These are phyloP conservation scores for Hydraecia micacea DNA, from an alignment of 2,888 invertebrate genomes.

Conservation along the genomic window DNA sequence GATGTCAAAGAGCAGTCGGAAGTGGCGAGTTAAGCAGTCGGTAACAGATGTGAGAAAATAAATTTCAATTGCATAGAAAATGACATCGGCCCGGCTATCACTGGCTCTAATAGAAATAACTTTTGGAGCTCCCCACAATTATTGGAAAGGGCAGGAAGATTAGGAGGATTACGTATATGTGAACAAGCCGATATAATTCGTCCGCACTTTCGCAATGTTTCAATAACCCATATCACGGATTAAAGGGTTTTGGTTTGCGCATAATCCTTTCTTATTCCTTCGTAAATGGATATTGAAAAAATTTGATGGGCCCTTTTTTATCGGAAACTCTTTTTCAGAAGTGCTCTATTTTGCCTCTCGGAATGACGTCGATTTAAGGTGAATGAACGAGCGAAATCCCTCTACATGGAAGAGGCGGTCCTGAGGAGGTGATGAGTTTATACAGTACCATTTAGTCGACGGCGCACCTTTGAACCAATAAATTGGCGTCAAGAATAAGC, in stretches of 20 bases:
- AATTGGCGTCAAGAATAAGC: conserved; percentile 82
- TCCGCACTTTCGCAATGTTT: conserved; percentile 80
- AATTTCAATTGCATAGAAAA: conserved; percentile 60
- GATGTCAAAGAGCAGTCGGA: conserved; percentile 54
- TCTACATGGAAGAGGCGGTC: conserved; percentile 89
- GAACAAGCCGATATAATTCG: conserved; percentile 77
- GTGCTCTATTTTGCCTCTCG: conserved; percentile 87
- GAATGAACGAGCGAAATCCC: conserved; percentile 89
- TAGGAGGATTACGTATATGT: conserved; percentile 71
- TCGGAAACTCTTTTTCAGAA: conserved; percentile 87
- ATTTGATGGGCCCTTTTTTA: conserved; percentile 86
- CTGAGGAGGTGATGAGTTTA: conserved; percentile 88
- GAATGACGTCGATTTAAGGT: conserved; percentile 89
- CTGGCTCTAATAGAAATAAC: conserved; percentile 64
- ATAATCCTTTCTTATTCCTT: conserved; percentile 87
- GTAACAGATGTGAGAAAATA: conserved; percentile 56
- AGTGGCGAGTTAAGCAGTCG: conserved; percentile 41
- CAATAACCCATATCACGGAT: conserved; percentile 85
- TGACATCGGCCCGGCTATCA: conserved; percentile 45
- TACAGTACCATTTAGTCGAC: conserved; percentile 86
- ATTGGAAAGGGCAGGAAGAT: conserved; percentile 69
- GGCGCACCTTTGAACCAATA: conserved; percentile 86
- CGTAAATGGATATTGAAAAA: conserved; percentile 89
- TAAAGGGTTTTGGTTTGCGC: conserved; percentile 85
- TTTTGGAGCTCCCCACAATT: conserved; percentile 68